Conservation (phyloP, 2,797 vertebrate genomes). For the Anomalospiza imberbis region DNA sequence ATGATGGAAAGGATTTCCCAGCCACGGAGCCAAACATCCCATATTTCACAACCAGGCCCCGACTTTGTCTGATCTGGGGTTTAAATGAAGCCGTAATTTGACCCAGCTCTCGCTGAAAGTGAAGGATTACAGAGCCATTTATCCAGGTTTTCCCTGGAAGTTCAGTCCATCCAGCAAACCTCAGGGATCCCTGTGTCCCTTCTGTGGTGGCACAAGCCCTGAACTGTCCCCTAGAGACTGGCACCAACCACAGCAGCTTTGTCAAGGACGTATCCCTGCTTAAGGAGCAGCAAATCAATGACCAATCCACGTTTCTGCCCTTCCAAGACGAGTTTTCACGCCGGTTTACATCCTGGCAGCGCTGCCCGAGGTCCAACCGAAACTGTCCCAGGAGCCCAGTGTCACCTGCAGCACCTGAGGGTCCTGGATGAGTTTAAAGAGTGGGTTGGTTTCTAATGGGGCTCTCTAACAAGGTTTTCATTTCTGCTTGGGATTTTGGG, state of each 20-base stretch:
- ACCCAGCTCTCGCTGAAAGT: not conserved
- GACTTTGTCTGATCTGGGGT: not conserved
- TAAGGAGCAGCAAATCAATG: not conserved
- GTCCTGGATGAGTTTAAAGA: accelerated
- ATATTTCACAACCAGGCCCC: not conserved
- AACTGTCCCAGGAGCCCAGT: not conserved
- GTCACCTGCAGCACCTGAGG: not conserved
- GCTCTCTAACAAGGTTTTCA: not conserved
- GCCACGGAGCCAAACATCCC: not conserved
- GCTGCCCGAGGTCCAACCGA: accelerated
- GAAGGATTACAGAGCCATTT: not conserved
- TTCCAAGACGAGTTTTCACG: not conserved
- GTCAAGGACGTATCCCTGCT: not conserved
- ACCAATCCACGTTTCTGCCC: not conserved
- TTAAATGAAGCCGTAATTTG: not conserved
- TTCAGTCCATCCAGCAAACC: not conserved
- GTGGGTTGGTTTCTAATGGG: not conserved
- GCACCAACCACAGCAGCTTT: not conserved
- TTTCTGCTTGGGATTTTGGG: not conserved
- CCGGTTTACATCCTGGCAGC: accelerated
- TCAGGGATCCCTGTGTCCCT: accelerated
- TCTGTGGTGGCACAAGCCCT: not conserved
- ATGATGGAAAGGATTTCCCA: not conserved
- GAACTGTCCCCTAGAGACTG: accelerated
- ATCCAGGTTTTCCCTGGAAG: not conserved